Base-by-base conservation (phyloP, 2,888 invertebrate species). In the Agelastica alni region DNA sequence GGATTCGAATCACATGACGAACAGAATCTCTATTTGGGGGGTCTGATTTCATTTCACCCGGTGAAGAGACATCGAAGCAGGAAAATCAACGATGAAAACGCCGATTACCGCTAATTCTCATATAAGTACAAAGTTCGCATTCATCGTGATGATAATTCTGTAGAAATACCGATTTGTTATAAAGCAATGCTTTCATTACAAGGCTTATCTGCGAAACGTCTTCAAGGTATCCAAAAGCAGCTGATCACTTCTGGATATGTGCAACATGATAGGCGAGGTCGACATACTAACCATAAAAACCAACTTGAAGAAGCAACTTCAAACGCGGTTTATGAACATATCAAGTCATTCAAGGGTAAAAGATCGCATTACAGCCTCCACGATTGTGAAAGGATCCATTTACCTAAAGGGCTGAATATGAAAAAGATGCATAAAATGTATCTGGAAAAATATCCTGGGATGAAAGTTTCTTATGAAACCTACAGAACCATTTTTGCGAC, bases 401-500 rank as follows among this genome's bases (percentile, higher is more conserved):
- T 60, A 20, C 55, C 60, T n/a, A 53, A 60, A 46, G 53, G 55
- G 7, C 32, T 60, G 10, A 58, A 51, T 52, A 42, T 47, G 22
- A 46, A 44, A 47, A 53, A 58, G 41, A 60, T 45, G 49, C 36
- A 32, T 12, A 31, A 52, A 34, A 48, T 64, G 55, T 63, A 57
- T 37, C 16, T 32, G 32, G 56, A 59, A 26, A 44, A 46, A 47
- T 36, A 58, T 52, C 55, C 55, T 28, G 36, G 22, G n/a, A 20
- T 16, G 5, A 41, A 44, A 49, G 52, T 56, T 28, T 65, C 59
- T 12, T 65, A 66, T 47, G 61, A 62, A 47, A 52, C 60, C 20
- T 68, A 68, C 51, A 54, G 63, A 34, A 51, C 51, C 22, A 63
- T 65, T 26, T 64, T 66, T 54, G 49, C 51, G 10, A 61, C 10